Evolutionary conservation across 1,140 invertebrate species (phyloP).

Genomic region (Drosophila melanogaster): Release_6_plus_ISO1_MT NT_033777.3:31820001-31820500

Average conservation of each 20-base stretch:
- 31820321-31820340: slow-evolving; percentile 10
- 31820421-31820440: slow-evolving; percentile 4
- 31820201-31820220: slow-evolving; percentile 12
- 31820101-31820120: no score
- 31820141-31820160: no score
- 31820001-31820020: slow-evolving; percentile 44
- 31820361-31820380: slow-evolving; percentile 47
- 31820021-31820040: slow-evolving; percentile 14
- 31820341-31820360: slow-evolving; percentile 31
- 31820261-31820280: slow-evolving; percentile 56
- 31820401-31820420: slow-evolving; percentile 56
- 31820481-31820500: slow-evolving; percentile 80
- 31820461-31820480: slow-evolving; percentile 61
- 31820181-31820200: not conserved
- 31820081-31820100: no score
- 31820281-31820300: slow-evolving; percentile 55
- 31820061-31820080: slow-evolving; percentile 10
- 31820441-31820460: slow-evolving; percentile 15
- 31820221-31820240: slow-evolving; percentile 26
- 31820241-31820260: slow-evolving; percentile 5
- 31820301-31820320: slow-evolving; percentile 18
- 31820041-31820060: slow-evolving; percentile 53
- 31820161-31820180: no score
- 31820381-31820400: slow-evolving; percentile 51
- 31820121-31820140: no score